Conservation (phyloP, 2,113 vertebrate species). For the Atlantisia rogersi region DNA sequence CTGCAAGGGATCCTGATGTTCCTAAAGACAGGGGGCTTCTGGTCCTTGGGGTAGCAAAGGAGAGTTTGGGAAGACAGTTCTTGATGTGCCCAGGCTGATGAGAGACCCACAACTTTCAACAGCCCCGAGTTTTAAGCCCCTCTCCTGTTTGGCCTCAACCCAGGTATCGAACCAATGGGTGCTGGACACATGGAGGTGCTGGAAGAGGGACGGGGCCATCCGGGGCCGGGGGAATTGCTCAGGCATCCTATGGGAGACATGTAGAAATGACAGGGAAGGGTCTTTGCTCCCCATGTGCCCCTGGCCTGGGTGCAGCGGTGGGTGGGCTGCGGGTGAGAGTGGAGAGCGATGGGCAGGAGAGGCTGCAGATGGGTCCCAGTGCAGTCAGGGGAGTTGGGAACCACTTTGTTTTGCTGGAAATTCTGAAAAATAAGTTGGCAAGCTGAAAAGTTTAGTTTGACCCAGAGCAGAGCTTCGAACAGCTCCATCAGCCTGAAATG, state of each 20-base stretch:
- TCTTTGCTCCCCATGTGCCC: neutral
- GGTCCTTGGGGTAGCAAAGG: neutral
- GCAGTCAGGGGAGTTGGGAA: neutral
- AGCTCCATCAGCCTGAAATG: constrained; percentile 33
- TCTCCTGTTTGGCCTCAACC: neutral
- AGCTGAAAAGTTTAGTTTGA: constrained; percentile 44
- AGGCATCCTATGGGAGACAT: accelerated
- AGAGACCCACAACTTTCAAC: neutral
- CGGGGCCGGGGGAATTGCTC: neutral
- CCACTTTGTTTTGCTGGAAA: constrained; percentile 42
- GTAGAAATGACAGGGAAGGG: neutral
- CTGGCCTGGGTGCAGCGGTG: neutral
- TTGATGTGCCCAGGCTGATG: neutral
- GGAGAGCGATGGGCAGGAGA: neutral
- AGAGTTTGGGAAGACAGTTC: neutral
- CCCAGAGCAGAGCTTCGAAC: constrained; percentile 36
- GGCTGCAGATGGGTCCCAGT: accelerated
- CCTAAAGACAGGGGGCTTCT: neutral
- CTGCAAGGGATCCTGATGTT: neutral
- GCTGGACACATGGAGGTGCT: neutral
- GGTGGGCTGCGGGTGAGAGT: neutral
- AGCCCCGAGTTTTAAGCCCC: neutral
- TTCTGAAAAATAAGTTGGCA: constrained; percentile 46
- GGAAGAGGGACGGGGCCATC: neutral
- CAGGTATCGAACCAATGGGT: too few relatives aligned